These are phyloP conservation scores for Aphyosemion australe DNA, from an alignment of 2,113 vertebrate genomes.

Conservation along the genomic window DNA sequence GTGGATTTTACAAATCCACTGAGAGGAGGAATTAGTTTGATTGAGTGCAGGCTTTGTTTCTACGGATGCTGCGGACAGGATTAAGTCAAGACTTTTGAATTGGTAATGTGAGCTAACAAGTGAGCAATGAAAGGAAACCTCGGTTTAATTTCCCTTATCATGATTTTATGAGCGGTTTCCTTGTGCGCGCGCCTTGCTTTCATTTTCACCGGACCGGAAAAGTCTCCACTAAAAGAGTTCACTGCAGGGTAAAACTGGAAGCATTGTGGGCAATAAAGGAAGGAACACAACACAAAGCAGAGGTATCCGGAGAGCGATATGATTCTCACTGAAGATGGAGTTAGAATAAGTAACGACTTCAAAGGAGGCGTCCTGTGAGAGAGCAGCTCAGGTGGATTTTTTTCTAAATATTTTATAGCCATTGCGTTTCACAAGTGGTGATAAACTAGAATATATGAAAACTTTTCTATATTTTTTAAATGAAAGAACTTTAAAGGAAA, in stretches of 20 bases:
- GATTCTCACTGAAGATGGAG: no score
- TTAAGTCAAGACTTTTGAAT: constrained; percentile 62
- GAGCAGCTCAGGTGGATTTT: no score
- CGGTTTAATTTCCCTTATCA: constrained; percentile 50
- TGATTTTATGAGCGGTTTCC: constrained; percentile 34
- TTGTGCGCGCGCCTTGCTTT: constrained; percentile 41
- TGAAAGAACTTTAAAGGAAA: no score
- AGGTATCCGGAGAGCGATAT: no score
- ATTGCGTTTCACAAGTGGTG: no score
- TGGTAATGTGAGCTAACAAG: constrained; percentile 67
- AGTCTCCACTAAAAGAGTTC: constrained; percentile 2
- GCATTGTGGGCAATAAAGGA: constrained; percentile 11
- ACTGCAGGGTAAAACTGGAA: not conserved
- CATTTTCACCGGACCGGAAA: constrained; percentile 32
- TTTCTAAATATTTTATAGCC: no score
- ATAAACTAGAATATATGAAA: no score
- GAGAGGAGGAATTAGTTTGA: constrained; percentile 53
- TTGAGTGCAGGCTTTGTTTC: constrained; percentile 65
- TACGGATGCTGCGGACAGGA: constrained; percentile 40
- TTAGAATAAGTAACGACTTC: not conserved
- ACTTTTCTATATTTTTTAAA: no score
- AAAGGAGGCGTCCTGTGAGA: no score
- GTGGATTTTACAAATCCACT: constrained; percentile 42
- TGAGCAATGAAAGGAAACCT: constrained; percentile 57
- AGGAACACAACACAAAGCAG: not conserved